phyloP scores from a whole-genome alignment of 2,797 vertebrate species.

The Parambassis ranga region DNA sequence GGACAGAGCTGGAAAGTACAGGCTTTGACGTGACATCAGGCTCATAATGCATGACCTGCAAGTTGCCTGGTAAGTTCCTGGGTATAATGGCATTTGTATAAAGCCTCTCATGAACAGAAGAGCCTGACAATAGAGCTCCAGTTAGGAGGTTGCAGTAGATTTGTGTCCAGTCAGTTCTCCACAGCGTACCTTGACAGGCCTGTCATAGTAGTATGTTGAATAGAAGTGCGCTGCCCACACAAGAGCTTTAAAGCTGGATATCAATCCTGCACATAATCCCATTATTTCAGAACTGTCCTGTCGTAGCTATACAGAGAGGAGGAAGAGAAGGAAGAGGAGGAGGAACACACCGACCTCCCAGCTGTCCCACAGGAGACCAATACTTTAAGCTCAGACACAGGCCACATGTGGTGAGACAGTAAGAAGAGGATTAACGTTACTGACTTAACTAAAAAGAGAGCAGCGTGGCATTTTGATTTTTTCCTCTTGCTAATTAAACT shows the following conservation, averaged over 20 bases:
- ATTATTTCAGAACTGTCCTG: constrained; percentile 62
- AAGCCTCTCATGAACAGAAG: constrained; percentile 32
- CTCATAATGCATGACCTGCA: constrained; percentile 11
- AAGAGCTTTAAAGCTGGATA: constrained; percentile 57
- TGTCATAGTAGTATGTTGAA: constrained; percentile 34
- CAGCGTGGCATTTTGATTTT: neutral
- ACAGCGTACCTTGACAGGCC: constrained; percentile 23
- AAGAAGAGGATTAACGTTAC: neutral
- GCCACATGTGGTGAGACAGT: constrained; percentile 18
- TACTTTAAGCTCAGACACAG: constrained; percentile 33
- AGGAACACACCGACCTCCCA: constrained; percentile 38
- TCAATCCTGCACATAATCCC: constrained; percentile 66
- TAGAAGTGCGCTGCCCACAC: constrained; percentile 47
- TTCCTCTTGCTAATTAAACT: neutral
- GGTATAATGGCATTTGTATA: constrained; percentile 49
- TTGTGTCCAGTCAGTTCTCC: constrained; percentile 46
- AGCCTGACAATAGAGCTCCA: constrained; percentile 44
- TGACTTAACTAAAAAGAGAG: neutral
- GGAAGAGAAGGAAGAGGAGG: neutral
- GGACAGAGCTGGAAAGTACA: constrained; percentile 1
- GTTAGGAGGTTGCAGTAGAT: constrained; percentile 43
- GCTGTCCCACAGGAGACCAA: constrained; percentile 29
- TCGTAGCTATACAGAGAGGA: constrained; percentile 22
- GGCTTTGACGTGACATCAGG: constrained; percentile 13
- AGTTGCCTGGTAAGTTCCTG: constrained; percentile 50